Evolutionary conservation across 2,888 invertebrate species (phyloP).

Genomic region (Cynaeus angustus): DNA sequence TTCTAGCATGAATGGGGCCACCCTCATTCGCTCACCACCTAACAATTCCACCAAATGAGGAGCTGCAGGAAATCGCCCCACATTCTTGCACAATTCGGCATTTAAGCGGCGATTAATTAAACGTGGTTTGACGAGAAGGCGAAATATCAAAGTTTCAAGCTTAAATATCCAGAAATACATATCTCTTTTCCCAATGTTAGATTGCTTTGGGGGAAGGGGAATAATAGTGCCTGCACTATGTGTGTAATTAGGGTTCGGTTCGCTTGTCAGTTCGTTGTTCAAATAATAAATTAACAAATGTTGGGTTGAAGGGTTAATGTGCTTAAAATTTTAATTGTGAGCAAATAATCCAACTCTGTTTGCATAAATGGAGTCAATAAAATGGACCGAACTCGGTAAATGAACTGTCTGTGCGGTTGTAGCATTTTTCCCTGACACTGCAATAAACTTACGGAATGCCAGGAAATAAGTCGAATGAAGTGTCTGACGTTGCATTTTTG

Average conservation of each 20-base stretch:
- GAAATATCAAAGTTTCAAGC: not conserved
- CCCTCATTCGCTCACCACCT: slow-evolving; percentile 48
- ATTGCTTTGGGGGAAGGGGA: not conserved
- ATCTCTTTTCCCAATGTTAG: not conserved
- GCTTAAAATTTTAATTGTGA: slow-evolving; percentile 73
- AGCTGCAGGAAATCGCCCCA: slow-evolving; percentile 29
- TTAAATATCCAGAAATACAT: no score
- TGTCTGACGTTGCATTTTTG: slow-evolving; percentile 62
- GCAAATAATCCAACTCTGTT: slow-evolving; percentile 68
- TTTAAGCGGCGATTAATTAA: slow-evolving; percentile 32
- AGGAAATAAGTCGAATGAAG: slow-evolving; percentile 63
- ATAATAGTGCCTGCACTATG: slow-evolving; percentile 44
- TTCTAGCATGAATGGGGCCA: slow-evolving; percentile 53
- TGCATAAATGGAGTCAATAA: slow-evolving; percentile 64
- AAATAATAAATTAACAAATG: slow-evolving; percentile 67
- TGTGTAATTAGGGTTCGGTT: slow-evolving; percentile 59
- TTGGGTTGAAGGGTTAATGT: slow-evolving; percentile 70
- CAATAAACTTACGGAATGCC: slow-evolving; percentile 65
- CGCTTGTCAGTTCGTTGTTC: slow-evolving; percentile 58
- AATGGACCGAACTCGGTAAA: slow-evolving; percentile 61
- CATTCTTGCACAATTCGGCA: slow-evolving; percentile 28
- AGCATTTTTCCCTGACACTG: slow-evolving; percentile 61
- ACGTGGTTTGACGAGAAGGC: slow-evolving; percentile 16
- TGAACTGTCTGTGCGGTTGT: slow-evolving; percentile 57
- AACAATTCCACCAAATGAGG: slow-evolving; percentile 53